Evolutionary conservation across 2,888 invertebrate species (phyloP).

Genomic region (Mimachlamys varia): DNA sequence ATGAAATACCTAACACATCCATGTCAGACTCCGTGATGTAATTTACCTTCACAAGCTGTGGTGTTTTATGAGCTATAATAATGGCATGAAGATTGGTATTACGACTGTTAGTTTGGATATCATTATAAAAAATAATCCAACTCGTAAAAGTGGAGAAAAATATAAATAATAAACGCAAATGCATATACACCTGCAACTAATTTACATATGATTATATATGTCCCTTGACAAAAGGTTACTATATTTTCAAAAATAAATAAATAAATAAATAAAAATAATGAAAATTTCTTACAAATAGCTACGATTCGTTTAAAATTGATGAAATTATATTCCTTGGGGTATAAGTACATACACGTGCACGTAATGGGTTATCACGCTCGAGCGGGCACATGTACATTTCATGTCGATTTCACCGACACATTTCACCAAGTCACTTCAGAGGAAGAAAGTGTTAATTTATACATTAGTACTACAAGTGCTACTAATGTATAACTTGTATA

Average conservation of each 20-base stretch:
- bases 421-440: neutral
- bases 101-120: neutral
- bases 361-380: neutral
- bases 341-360: neutral
- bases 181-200: neutral
- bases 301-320: neutral
- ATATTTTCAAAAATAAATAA: too few relatives aligned
- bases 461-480: neutral
- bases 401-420: too few relatives aligned
- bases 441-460: neutral
- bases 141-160: neutral
- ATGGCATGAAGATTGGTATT: neutral
- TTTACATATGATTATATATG: neutral
- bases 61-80: neutral
- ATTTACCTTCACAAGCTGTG: neutral
- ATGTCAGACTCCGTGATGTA: neutral
- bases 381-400: neutral
- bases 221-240: too few relatives aligned
- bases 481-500: neutral
- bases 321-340: neutral
- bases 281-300: neutral
- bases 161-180: neutral
- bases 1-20: neutral
- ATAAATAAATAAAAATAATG: too few relatives aligned
- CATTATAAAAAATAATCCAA: neutral